Evolutionary conservation across 2,888 invertebrate species (phyloP).

Genomic region (Leistus spinibarbis): DNA sequence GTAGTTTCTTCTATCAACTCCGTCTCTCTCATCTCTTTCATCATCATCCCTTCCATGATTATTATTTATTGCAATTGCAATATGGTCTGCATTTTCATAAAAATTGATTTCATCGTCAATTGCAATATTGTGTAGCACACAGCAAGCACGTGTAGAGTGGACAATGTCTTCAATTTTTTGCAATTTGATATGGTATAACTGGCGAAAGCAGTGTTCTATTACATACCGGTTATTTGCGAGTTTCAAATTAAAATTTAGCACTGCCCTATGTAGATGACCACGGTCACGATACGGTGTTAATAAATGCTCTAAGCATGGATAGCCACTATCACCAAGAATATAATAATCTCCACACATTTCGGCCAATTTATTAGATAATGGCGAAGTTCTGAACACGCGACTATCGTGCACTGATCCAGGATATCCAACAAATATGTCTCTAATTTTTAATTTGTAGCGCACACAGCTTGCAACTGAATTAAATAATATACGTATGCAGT

Average conservation of each 20-base stretch:
- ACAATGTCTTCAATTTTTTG: constrained; percentile 18
- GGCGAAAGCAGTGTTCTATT: constrained; percentile 14
- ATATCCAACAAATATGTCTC: constrained; percentile 43
- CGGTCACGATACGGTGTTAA: constrained; percentile 42
- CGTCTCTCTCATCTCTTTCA: too few relatives aligned
- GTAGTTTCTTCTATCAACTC: too few relatives aligned
- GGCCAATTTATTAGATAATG: constrained; percentile 19
- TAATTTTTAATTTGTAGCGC: constrained; percentile 41
- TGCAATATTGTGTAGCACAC: constrained; percentile 39
- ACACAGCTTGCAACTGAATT: constrained; percentile 41
- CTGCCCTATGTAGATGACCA: constrained; percentile 5
- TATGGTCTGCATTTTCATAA: too few relatives aligned
- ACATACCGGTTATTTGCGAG: background rate
- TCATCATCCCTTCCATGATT: too few relatives aligned
- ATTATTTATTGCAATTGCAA: too few relatives aligned
- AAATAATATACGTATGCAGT: background rate
- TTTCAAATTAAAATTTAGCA: background rate
- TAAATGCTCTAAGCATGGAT: constrained; percentile 41
- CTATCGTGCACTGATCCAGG: constrained; percentile 44
- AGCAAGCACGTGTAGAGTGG: constrained; percentile 35
- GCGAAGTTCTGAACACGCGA: constrained; percentile 38
- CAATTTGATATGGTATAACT: constrained; percentile 37
- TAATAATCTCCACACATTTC: constrained; percentile 41
- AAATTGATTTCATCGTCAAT: constrained; percentile 22
- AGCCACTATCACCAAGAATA: constrained; percentile 43